These are phyloP conservation scores for Equus quagga DNA, from an alignment of 2,113 vertebrate genomes.

Conservation along the genomic window DNA sequence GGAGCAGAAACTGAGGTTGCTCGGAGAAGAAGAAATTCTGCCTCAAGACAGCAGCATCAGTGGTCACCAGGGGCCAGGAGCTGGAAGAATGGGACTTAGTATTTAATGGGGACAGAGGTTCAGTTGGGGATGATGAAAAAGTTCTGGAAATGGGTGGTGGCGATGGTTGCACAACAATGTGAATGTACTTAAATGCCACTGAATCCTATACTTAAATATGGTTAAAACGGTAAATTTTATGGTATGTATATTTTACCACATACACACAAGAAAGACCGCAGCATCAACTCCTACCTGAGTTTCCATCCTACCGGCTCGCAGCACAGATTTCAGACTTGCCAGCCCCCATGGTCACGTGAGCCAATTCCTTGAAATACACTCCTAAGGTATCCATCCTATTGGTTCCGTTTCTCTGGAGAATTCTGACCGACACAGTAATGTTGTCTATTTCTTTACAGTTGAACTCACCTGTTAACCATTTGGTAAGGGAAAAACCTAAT, in stretches of 20 bases:
- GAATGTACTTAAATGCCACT: too few relatives aligned
- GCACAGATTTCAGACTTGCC: neutral
- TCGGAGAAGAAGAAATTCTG: neutral
- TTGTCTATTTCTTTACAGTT: neutral
- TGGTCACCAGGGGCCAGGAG: neutral
- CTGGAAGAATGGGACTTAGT: too few relatives aligned
- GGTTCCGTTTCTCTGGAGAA: neutral
- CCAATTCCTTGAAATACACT: neutral
- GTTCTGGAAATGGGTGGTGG: neutral
- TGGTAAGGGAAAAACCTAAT: neutral
- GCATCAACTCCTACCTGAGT: neutral
- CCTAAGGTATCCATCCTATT: neutral
- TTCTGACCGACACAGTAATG: fast-evolving
- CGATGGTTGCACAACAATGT: neutral
- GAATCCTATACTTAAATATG: neutral
- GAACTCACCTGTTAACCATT: neutral
- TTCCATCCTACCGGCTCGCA: neutral
- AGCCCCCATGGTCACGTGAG: neutral
- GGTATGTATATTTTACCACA: neutral
- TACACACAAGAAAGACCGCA: neutral
- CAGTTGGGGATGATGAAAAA: neutral
- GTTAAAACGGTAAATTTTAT: neutral
- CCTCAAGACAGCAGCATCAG: neutral
- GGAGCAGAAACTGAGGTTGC: neutral
- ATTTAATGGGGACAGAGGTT: too few relatives aligned